phyloP scores from a whole-genome alignment of 2,888 invertebrate genomes.

The Nomada lathburiana region DNA sequence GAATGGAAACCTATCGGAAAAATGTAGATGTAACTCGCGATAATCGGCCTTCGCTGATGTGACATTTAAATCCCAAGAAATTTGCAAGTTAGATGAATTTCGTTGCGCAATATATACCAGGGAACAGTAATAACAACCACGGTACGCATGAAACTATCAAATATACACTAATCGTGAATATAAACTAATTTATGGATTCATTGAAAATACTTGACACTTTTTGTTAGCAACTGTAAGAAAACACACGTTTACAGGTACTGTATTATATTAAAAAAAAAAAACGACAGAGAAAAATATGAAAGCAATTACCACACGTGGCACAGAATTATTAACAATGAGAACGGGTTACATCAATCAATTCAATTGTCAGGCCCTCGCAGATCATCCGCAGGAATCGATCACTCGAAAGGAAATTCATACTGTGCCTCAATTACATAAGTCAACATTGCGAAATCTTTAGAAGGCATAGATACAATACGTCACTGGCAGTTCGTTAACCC shows the following conservation, averaged over 20 bases:
- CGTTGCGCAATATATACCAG: too few species aligned
- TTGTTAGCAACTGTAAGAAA: too few species aligned
- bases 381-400: background rate
- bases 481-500: too few species aligned
- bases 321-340: background rate
- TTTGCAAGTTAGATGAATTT: too few species aligned
- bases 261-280: too few species aligned
- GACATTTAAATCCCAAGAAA: background rate
- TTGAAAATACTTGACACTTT: too few species aligned
- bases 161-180: too few species aligned
- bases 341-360: background rate
- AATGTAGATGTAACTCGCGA: conserved; percentile 24
- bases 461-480: too few species aligned
- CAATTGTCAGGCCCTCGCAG: background rate
- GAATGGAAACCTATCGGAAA: conserved; percentile 87
- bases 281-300: too few species aligned
- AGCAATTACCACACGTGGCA: background rate
- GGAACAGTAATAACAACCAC: too few species aligned
- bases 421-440: background rate
- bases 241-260: too few species aligned
- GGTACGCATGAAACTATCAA: background rate
- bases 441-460: background rate
- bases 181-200: too few species aligned
- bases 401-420: background rate
- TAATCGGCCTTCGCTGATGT: background rate